Percentiles rank a stretch among this genome's conserved stretches.
phyloP scores from a whole-genome alignment of 2,888 invertebrate genomes.

The Scaptomyza parva region DNA sequence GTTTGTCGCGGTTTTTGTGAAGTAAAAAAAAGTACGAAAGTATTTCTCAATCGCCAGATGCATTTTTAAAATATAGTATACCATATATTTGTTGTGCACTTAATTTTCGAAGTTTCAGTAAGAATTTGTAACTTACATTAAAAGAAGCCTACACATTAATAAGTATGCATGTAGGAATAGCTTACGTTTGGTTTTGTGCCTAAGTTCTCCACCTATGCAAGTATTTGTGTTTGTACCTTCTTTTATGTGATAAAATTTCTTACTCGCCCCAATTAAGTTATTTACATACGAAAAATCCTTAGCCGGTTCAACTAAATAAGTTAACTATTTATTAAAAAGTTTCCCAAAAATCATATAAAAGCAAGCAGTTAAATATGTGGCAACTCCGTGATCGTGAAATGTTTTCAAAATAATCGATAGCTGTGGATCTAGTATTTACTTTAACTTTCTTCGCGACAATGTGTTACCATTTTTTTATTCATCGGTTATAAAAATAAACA shows the following conservation, averaged over 20 bases:
- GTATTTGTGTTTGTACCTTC: neutral
- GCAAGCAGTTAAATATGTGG: slow-evolving; percentile 23
- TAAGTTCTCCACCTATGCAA: neutral
- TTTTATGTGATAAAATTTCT: neutral
- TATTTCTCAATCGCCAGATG: neutral
- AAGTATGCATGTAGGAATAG: neutral
- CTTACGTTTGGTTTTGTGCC: neutral
- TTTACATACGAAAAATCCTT: neutral
- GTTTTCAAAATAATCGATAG: slow-evolving; percentile 35
- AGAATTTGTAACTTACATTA: neutral
- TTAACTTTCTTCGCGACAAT: slow-evolving; percentile 7
- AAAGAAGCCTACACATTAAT: neutral
- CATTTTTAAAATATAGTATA: neutral
- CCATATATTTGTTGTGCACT: neutral
- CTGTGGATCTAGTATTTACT: slow-evolving; percentile 16
- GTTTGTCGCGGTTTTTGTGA: slow-evolving; percentile 9
- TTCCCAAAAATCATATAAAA: neutral
- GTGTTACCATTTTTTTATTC: slow-evolving; percentile 15
- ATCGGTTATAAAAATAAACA: neutral
- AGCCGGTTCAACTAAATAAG: neutral
- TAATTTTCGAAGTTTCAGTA: neutral
- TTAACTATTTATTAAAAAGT: neutral
- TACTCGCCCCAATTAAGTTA: neutral
- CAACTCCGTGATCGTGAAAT: slow-evolving; percentile 38
- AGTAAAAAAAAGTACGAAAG: slow-evolving; percentile 17